Evolutionary conservation across 2,113 vertebrate species (phyloP).

Genomic region (Platichthys flesus): DNA sequence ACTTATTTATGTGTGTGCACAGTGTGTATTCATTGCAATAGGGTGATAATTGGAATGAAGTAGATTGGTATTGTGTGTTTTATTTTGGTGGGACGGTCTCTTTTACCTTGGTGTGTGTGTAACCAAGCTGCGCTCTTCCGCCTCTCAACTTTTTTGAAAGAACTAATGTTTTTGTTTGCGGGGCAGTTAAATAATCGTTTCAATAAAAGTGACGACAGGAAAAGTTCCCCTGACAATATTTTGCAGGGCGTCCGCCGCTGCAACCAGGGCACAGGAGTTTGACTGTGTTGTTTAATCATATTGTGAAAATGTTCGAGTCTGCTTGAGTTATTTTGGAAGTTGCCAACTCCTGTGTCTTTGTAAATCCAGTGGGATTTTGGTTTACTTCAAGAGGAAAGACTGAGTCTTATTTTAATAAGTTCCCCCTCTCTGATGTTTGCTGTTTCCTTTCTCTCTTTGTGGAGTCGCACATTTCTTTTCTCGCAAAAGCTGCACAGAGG

Average conservation of each 20-base stretch:
- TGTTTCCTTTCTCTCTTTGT: slow-evolving; percentile 23
- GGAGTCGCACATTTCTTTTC: slow-evolving; percentile 1
- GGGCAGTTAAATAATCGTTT: too few relatives aligned
- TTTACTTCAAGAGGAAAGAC: slow-evolving; percentile 16
- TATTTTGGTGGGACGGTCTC: too few relatives aligned
- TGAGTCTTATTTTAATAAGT: slow-evolving; percentile 23
- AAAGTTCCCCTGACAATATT: neutral
- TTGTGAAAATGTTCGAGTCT: neutral
- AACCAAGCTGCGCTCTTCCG: too few relatives aligned
- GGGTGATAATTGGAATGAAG: too few relatives aligned
- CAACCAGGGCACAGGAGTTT: neutral
- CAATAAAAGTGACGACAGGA: too few relatives aligned
- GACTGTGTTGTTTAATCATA: neutral
- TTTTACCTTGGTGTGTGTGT: too few relatives aligned
- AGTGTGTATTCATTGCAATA: too few relatives aligned
- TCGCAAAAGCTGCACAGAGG: slow-evolving; percentile 2
- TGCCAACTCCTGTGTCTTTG: neutral
- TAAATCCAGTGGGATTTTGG: slow-evolving; percentile 27
- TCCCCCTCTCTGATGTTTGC: slow-evolving; percentile 17
- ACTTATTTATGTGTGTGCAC: too few relatives aligned
- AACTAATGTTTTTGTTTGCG: too few relatives aligned
- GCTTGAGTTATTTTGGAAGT: neutral
- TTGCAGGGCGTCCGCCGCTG: neutral
- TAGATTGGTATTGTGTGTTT: too few relatives aligned
- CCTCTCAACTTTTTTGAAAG: too few relatives aligned